Conservation (phyloP, 1,140 invertebrate species). For the Nasonia vitripennis region DNA sequence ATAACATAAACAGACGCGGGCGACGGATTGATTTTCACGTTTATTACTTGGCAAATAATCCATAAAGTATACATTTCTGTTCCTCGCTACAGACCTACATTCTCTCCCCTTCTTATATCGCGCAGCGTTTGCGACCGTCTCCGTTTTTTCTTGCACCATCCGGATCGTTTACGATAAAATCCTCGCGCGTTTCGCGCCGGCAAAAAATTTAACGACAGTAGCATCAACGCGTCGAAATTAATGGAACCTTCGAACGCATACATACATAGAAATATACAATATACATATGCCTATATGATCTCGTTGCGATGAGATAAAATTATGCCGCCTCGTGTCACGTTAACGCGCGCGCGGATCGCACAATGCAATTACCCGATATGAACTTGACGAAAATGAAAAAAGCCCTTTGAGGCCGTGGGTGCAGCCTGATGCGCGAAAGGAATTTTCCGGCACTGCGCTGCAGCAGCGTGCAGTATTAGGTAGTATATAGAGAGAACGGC, state of each 20-base stretch:
- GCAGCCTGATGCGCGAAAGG: neutral
- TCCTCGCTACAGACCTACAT: neutral
- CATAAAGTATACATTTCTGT: slow-evolving; percentile 41
- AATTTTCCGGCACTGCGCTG: slow-evolving; percentile 19
- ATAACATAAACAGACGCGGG: neutral
- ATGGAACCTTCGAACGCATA: neutral
- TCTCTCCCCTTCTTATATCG: neutral
- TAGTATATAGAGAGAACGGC: neutral
- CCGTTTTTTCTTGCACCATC: neutral
- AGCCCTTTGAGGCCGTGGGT: neutral
- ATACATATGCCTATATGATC: neutral
- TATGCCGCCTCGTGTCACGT: neutral
- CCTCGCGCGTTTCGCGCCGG: neutral
- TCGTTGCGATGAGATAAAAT: neutral
- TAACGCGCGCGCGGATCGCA: neutral
- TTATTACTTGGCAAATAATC: slow-evolving; percentile 48
- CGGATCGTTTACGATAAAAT: slow-evolving; percentile 11
- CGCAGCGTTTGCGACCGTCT: neutral
- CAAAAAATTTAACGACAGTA: neutral
- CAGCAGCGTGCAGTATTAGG: neutral
- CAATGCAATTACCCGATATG: neutral
- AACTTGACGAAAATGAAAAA: neutral
- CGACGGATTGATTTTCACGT: slow-evolving; percentile 47
- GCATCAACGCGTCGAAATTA: neutral
- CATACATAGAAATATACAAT: slow-evolving; percentile 8